Evolutionary conservation across 1,140 invertebrate genomes (phyloP).

Genomic region (Drosophila suzukii): DNA sequence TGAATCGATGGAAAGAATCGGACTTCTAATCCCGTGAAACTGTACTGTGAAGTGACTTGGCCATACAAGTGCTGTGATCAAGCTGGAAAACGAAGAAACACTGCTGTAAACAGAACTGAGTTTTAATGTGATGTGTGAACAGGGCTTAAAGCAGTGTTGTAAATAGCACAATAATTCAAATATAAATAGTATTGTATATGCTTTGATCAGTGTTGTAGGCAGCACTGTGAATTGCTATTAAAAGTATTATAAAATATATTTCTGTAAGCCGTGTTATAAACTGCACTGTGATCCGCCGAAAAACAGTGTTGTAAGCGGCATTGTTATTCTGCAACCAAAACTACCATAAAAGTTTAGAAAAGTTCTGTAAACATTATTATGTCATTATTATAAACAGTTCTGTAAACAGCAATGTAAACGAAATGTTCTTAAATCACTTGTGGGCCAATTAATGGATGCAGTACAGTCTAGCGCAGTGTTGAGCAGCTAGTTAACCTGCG

Average conservation of each 20-base stretch:
- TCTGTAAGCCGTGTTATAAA: background rate
- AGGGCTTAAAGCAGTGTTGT: background rate
- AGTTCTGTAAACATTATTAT: background rate
- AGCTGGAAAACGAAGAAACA: background rate
- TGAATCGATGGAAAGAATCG: background rate
- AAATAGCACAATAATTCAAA: background rate
- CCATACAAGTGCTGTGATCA: background rate
- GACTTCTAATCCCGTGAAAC: background rate
- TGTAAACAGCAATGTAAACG: background rate
- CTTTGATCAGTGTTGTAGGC: background rate
- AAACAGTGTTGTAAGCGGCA: background rate
- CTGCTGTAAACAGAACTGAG: background rate
- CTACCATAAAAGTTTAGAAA: background rate
- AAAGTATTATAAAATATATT: no score
- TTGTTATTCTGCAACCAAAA: background rate
- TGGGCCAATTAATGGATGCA: background rate
- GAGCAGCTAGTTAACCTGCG: background rate
- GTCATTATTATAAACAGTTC: background rate
- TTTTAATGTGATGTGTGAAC: background rate
- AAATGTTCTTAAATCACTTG: background rate
- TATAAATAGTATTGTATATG: background rate
- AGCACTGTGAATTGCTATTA: no score
- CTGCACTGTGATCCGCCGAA: background rate
- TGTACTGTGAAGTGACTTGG: slow-evolving; percentile 3
- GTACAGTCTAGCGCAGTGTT: slow-evolving; percentile 11